Evolutionary conservation across 2,888 invertebrate genomes (phyloP).

Genomic region (Eupithecia exiguata): DNA sequence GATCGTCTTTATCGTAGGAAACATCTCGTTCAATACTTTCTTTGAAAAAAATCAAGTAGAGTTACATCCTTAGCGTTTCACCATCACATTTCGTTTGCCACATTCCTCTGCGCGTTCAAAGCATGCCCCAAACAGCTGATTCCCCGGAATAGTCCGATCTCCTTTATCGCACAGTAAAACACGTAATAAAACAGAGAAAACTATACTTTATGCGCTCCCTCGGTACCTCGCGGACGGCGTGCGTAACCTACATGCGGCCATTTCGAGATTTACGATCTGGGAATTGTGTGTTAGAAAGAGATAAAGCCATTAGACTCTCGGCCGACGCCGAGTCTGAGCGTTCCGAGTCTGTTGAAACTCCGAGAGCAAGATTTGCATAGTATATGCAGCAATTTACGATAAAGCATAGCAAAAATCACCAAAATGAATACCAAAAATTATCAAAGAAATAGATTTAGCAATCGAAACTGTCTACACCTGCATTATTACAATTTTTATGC

Average conservation of each 20-base stretch:
- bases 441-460: background rate
- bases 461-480: background rate
- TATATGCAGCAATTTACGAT: constrained; percentile 59
- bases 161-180: constrained; percentile 80
- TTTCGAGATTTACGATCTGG: constrained; percentile 85
- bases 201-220: constrained; percentile 82
- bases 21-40: background rate
- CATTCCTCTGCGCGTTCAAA: constrained; percentile 83
- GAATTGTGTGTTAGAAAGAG: constrained; percentile 83
- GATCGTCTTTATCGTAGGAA: too few relatives aligned
- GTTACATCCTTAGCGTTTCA: constrained; percentile 60
- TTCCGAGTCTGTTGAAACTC: constrained; percentile 70
- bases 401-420: constrained; percentile 6
- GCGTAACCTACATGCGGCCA: constrained; percentile 85
- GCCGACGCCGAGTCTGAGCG: constrained; percentile 74
- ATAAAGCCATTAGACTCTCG: constrained; percentile 80
- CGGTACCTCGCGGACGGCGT: constrained; percentile 80
- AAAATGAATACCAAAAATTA: constrained; percentile 18
- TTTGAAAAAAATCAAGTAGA: constrained; percentile 61
- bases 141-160: constrained; percentile 78
- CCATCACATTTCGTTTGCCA: constrained; percentile 79
- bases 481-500: constrained; percentile 13
- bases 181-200: constrained; percentile 84
- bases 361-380: constrained; percentile 71
- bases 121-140: constrained; percentile 84